Evolutionary conservation across 2,797 vertebrate genomes (phyloP).

Genomic region (Acanthiza pusilla): DNA sequence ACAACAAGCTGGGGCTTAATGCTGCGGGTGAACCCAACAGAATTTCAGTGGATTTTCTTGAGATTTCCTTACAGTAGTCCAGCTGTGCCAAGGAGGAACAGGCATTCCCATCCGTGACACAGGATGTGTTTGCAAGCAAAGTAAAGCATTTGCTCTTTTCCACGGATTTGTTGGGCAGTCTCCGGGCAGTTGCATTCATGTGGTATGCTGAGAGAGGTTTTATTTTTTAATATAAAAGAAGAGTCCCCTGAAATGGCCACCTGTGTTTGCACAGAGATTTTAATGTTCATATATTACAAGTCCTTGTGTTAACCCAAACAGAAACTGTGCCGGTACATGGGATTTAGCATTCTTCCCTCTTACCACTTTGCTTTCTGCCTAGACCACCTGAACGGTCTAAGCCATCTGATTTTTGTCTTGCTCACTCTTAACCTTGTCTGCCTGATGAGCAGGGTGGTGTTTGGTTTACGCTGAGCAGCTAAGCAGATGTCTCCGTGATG

Average conservation of each 20-base stretch:
- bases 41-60: background rate
- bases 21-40: background rate
- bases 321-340: background rate
- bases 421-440: background rate
- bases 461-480: background rate
- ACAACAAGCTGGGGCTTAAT: conserved; percentile 10
- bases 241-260: background rate
- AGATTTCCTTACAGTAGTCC: background rate
- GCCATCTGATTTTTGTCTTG: background rate
- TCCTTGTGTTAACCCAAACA: background rate
- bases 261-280: background rate
- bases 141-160: background rate
- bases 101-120: background rate
- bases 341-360: background rate
- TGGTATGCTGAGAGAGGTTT: background rate
- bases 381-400: background rate
- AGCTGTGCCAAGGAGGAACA: background rate
- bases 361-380: background rate
- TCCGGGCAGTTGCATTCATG: background rate
- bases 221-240: background rate
- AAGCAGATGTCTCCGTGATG: conserved; percentile 11
- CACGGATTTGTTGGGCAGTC: background rate
- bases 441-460: background rate
- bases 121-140: background rate
- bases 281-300: background rate